A percentile compares a stretch with the other conserved stretches of the same genome.
Evolutionary conservation across 2,888 invertebrate genomes (phyloP).

Genomic region (Rhagonycha lutea): DNA sequence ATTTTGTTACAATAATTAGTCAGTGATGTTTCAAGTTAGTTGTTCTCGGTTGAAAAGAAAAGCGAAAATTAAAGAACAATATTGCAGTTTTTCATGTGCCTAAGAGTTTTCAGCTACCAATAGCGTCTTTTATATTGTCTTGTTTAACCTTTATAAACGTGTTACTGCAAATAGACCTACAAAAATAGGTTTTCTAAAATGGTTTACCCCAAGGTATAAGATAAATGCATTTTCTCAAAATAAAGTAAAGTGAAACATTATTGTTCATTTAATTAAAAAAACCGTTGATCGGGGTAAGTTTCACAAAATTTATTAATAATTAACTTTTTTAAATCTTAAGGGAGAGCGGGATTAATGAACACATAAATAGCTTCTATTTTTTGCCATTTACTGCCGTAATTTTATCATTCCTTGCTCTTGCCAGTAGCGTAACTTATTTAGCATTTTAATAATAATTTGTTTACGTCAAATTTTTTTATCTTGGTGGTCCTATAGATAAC

Average conservation of each 20-base stretch:
- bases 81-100: background rate
- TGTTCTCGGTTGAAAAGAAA: background rate
- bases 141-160: background rate
- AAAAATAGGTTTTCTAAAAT: background rate
- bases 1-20: background rate
- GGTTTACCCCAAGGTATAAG: background rate
- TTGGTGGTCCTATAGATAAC: no score
- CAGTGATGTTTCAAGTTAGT: background rate
- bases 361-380: background rate
- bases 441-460: no score
- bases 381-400: background rate
- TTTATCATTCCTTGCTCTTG: background rate
- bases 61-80: background rate
- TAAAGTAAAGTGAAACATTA: background rate
- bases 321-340: background rate
- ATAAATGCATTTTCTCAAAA: background rate
- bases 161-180: background rate
- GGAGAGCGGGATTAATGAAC: background rate
- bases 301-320: no score
- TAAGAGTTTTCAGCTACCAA: background rate
- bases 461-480: no score
- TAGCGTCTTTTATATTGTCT: background rate
- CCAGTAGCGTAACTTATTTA: no score
- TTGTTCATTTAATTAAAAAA: background rate
- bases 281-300: background rate